Evolutionary conservation across 2,797 vertebrate genomes (phyloP), one percentile per base, ranked within the genome.

Genomic region (Dendrocincla fuliginosa): DNA sequence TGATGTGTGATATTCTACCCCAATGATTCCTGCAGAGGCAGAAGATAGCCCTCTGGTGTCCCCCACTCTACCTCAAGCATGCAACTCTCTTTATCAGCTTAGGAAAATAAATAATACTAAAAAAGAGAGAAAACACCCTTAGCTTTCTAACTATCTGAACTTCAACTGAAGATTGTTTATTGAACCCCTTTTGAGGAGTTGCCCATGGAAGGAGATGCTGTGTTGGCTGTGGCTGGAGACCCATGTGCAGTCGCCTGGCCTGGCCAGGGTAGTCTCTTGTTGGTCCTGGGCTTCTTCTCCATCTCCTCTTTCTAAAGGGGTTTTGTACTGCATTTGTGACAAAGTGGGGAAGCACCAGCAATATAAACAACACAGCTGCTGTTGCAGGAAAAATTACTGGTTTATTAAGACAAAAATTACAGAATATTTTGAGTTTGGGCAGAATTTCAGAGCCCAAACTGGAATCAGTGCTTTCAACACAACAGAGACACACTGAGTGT

Each of bases 351-450:
- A 84, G 28, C 9, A 44, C 13, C 35, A 70, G 32, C 63, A 80
- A 67, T 30, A 42, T 35, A 81, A 89, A 52, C 2, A 6, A 59
- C 1, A 13, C 33, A 86, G 69, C 14, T 42, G 35, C 23, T 63
- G 11, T 30, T 88, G 64, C n/a, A 93, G 79, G 65, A 94, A 91
- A 77, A 83, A 56, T 75, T 61, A 71, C 1, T 42, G 5, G 12
- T 89, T 96, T 95, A 93, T 84, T 95, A 91, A 90, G 47, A 85
- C 8, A 89, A 92, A 93, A 89, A 71, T 61, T 75, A 81, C 42
- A 23, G 57, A 70, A 6, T 69, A 46, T 86, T 78, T 75, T 94
- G 57, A 81, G n/a, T 55, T 84, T 32, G 59, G 59, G 39, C 46
- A 71, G 2, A 9, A 53, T n/a, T 87, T 88, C 37, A 57, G 49